A percentile compares a stretch with the other conserved stretches of the same genome.
These are phyloP conservation scores for Trachelus tabidus DNA, from an alignment of 2,888 invertebrate genomes.

Conservation along the genomic window DNA sequence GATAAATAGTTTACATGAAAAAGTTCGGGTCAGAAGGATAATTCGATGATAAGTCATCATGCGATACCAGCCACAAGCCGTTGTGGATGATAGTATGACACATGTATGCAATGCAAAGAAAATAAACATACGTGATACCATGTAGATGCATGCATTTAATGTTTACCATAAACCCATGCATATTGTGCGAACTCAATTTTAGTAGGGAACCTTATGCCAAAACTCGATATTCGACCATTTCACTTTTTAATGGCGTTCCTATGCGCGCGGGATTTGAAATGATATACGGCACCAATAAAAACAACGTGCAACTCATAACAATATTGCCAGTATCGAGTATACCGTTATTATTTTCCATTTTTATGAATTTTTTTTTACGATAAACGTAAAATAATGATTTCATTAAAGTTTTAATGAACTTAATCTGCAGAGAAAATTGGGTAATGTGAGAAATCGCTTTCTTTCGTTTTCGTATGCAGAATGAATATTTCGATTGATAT, in stretches of 20 bases:
- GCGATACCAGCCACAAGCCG: background rate
- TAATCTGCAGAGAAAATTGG: background rate
- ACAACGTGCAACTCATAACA: background rate
- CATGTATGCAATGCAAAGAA: background rate
- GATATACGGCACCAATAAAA: background rate
- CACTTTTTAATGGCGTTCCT: background rate
- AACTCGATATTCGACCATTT: background rate
- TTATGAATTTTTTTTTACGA: background rate
- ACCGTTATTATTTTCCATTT: background rate
- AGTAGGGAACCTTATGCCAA: background rate
- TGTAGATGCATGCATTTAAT: background rate
- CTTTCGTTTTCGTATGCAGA: background rate
- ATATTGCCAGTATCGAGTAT: background rate
- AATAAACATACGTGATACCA: background rate
- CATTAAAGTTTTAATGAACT: background rate
- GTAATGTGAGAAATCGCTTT: background rate
- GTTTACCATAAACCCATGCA: background rate
- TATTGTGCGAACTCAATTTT: background rate
- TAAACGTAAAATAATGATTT: background rate
- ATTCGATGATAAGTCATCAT: background rate
- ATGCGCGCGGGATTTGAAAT: background rate
- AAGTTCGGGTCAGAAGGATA: background rate
- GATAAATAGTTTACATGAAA: background rate
- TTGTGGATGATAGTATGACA: background rate
- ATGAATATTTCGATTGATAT: background rate